Conservation (phyloP, 2,888 invertebrate species). For the Heliconius charithonia region DNA sequence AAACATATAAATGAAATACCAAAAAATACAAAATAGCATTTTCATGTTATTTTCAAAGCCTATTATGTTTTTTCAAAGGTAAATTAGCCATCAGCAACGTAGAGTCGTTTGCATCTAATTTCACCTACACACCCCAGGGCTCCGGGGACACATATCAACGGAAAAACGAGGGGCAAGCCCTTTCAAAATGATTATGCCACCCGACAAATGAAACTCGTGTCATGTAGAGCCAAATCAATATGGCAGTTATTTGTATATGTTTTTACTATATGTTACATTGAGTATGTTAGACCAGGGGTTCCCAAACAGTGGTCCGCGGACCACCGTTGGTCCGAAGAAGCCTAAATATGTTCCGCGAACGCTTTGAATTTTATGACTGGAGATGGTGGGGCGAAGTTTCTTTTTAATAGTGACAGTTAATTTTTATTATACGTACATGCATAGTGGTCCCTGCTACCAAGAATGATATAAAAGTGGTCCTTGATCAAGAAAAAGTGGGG, state of each 20-base stretch:
- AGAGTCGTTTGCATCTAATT: slow-evolving; percentile 81
- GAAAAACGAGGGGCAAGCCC: slow-evolving; percentile 47
- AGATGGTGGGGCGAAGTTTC: too few relatives aligned
- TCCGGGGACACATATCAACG: slow-evolving; percentile 58
- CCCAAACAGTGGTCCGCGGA: too few relatives aligned
- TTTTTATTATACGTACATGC: too few relatives aligned
- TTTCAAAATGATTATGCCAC: slow-evolving; percentile 53
- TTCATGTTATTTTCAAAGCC: slow-evolving; percentile 48
- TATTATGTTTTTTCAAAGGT: slow-evolving; percentile 77
- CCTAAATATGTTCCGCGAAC: too few relatives aligned
- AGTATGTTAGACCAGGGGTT: too few relatives aligned
- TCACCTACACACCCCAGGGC: slow-evolving; percentile 63
- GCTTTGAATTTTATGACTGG: too few relatives aligned
- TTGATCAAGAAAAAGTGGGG: too few relatives aligned
- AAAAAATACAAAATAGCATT: neutral
- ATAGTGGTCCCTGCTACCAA: too few relatives aligned
- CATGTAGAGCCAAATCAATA: slow-evolving; percentile 40
- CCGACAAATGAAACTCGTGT: slow-evolving; percentile 46
- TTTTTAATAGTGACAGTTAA: too few relatives aligned
- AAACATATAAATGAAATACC: neutral
- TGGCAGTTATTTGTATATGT: slow-evolving; percentile 21
- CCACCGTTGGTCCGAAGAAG: too few relatives aligned
- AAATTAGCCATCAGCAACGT: slow-evolving; percentile 78
- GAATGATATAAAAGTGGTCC: too few relatives aligned
- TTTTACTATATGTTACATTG: too few relatives aligned